phyloP scores from a whole-genome alignment of 2,888 invertebrate genomes.

The Hyalella azteca region DNA sequence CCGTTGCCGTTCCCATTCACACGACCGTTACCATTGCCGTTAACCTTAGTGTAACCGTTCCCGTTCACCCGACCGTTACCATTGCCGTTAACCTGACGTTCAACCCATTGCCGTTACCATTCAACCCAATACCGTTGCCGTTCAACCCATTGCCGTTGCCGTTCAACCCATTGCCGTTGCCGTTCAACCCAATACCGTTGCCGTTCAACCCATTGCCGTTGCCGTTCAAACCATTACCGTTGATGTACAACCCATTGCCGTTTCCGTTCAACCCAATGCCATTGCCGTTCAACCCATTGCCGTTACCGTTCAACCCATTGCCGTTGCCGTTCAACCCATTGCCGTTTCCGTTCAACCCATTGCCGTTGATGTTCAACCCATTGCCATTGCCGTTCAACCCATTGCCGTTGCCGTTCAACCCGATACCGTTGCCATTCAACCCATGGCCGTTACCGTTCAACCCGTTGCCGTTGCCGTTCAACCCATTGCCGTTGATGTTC shows the following conservation, averaged over 20 bases:
- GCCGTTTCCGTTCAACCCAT: background rate
- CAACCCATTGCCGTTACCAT: background rate
- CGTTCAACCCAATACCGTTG: background rate
- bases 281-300: background rate
- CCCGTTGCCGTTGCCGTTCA: background rate
- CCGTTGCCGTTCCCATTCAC: background rate
- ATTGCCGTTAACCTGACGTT: background rate
- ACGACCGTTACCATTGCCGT: background rate
- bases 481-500: background rate
- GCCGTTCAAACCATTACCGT: constrained; percentile 2
- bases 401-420: background rate
- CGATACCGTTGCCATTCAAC: no score
- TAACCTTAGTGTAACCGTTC: background rate
- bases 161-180: background rate
- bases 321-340: background rate
- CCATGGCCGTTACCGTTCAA: background rate
- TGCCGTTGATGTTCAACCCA: background rate
- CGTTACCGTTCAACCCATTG: background rate
- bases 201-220: background rate
- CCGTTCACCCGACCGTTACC: background rate
- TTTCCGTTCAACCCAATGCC: background rate
- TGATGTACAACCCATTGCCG: background rate
- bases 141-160: background rate
- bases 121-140: background rate
- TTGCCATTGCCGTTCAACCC: background rate